Evolutionary conservation across 2,113 vertebrate genomes (phyloP).

Genomic region (Dendropsophus ebraccatus): DNA sequence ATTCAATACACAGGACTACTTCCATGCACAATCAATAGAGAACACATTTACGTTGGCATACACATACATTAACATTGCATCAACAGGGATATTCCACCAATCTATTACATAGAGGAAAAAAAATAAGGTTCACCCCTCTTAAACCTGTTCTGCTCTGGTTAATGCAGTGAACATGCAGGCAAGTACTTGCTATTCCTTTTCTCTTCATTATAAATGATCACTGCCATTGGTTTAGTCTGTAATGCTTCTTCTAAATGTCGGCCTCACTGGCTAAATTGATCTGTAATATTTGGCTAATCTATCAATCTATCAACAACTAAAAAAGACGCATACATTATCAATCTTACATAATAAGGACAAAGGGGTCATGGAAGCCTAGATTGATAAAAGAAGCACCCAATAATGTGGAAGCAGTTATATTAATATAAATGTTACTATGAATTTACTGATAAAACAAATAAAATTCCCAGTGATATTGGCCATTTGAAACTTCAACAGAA

Average conservation of each 20-base stretch:
- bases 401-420: not conserved
- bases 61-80: no score
- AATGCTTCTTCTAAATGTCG: not conserved
- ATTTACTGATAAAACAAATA: not conserved
- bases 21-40: no score
- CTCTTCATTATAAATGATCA: not conserved
- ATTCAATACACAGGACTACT: no score
- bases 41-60: no score
- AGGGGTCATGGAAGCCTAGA: not conserved
- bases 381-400: not conserved
- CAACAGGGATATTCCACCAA: no score
- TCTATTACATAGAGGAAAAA: no score
- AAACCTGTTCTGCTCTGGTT: no score
- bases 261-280: not conserved
- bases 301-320: not conserved
- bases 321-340: not conserved
- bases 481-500: no score
- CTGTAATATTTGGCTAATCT: not conserved
- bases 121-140: no score
- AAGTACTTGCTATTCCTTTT: not conserved
- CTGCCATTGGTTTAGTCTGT: not conserved
- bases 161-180: not conserved
- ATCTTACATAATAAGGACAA: not conserved
- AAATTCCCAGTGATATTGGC: no score
- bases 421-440: not conserved